Evolutionary conservation across 2,113 vertebrate genomes (phyloP), one percentile per base, ranked within the genome.

Genomic region (Psilopsiagon aurifrons): DNA sequence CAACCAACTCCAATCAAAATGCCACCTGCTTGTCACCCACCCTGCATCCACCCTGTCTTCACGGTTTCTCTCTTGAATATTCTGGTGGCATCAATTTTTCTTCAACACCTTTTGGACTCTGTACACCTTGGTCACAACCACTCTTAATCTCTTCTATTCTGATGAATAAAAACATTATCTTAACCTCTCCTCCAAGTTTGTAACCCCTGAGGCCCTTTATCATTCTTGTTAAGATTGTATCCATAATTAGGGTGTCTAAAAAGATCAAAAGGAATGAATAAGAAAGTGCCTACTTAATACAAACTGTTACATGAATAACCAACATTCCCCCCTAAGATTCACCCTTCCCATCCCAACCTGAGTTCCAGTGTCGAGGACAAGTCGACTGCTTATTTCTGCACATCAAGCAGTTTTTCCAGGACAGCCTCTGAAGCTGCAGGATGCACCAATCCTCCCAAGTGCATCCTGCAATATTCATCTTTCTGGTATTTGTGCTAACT

Each of bases 121-220:
- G 92, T 86, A 94, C 49, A 92, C 73, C 71, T 91, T 78, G 68
- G 90, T 78, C 80, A 79, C 0, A 31, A 96, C 79, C 66, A 35
- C 92, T 90, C 93, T 92, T 95, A 91, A 95, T 90, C 57, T 86
- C 62, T 70, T 74, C 88, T 81, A 82, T 79, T 91, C 88, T 95
- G 95, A 97, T 96, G 86, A 94, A 96, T 97, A 93, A 55, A 96
- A 96, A 96, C 83, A 88, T 76, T 95, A 95, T 74, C 84, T 68
- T 96, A 95, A 95, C 94, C 91, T 91, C 18, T 13, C 47, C 66
- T 84, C 86, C 88, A 75, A 90, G 82, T 87, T 94, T 74, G 85
- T 87, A 96, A 96, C 95, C 93, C 88, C 57, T 35, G 63, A 92
- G 83, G 88, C 76, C 77, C 70, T 94, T 93, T 82, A 86, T 67